Base-by-base conservation (phyloP, 2,888 invertebrate species). In the Caenorhabditis afra region DNA sequence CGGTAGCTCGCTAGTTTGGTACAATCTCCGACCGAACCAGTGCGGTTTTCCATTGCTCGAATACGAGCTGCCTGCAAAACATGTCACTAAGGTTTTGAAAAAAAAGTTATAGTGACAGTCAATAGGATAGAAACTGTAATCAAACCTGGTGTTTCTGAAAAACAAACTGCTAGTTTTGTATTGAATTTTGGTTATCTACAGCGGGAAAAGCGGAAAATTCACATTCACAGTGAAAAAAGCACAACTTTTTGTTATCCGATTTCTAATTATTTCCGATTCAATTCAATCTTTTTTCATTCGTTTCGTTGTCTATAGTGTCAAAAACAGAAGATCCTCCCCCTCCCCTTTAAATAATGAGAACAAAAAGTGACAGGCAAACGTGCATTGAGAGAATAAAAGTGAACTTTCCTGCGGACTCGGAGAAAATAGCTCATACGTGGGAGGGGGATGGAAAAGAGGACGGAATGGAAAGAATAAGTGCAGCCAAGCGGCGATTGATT, bases 11-110 rank as follows among this genome's bases (percentile, higher is more conserved):
- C 61, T 39, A 84, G 67, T 47, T 76, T 79, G 39, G 82, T 79
- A 53, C 81, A 81, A 57, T 85, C 85, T 14, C 85, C 85, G 49
- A 84, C 82, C 10, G 81, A 81, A 45, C 84, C 82, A 8, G 82
- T 79, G 22, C 85, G 79, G 44, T 65, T 78, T 61, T 85, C 85
- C 82, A 82, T 84, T 11, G 80, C 81, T 53, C 84, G 79, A 44
- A 85, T 75, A 23, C 83, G 83, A 41, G 78, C 81, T 18, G 82
- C 81, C 85, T 85, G 65, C 29, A 83, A 77, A 35, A 20, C 20
- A 22, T n/a, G 39, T 44, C 50, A 20, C 16, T 10, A 41, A 23
- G 37, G 2, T n/a, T 39, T 39, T 61, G 44, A 61, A 35, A 22
- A 20, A 16, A 18, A 47, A 3, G 41, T 11, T 14, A 3, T 41